Base-by-base conservation (phyloP, 2,888 invertebrate genomes). In the Euspilapteryx auroguttella region DNA sequence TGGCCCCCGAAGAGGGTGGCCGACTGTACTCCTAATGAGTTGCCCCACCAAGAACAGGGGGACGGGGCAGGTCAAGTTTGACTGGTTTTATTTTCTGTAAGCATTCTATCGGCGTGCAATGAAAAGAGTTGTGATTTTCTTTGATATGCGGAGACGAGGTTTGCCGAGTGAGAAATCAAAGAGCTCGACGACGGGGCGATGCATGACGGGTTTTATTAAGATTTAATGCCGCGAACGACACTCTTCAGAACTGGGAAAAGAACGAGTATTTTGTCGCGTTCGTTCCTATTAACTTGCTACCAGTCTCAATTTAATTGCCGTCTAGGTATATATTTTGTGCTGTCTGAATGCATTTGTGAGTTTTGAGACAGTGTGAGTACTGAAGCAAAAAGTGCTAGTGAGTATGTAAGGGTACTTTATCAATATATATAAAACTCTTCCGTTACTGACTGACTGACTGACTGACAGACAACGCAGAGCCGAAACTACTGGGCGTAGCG, bases 101-200 rank as follows among this genome's bases (percentile, higher is more conserved):
- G 28, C 65, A 64, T 71, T 71, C 62, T 71, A 73, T 75, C 69
- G 71, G 64, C 57, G 63, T 54, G 62, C 73, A 71, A 68, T 73
- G 68, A 73, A 75, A 73, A 75, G 73, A 75, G 73, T 75, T 75
- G 64, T 71, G 69, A 71, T 64, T 65, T 73, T 68, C 71, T 75
- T 75, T 73, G 73, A 71, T 66, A 69, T 51, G 47, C 52, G 15
- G 56, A 68, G 71, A 61, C 68, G 65, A 11, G 65, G 73, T 71
- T 73, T 73, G 63, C 71, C 75, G 58, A 71, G 57, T 73, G 73
- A 73, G 59, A 69, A 73, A 75, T 75, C 75, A 75, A 75, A 75
- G 73, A 53, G 57, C 58, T 49, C 55, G 46, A 55, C 55, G 53
- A n/a, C n/a, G n/a, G n/a, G n/a, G 57, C 54, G 57, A 66, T 65